Evolutionary conservation across 2,113 vertebrate species (phyloP), one percentile per base, ranked within the genome.

Genomic region (Gila orcuttii): DNA sequence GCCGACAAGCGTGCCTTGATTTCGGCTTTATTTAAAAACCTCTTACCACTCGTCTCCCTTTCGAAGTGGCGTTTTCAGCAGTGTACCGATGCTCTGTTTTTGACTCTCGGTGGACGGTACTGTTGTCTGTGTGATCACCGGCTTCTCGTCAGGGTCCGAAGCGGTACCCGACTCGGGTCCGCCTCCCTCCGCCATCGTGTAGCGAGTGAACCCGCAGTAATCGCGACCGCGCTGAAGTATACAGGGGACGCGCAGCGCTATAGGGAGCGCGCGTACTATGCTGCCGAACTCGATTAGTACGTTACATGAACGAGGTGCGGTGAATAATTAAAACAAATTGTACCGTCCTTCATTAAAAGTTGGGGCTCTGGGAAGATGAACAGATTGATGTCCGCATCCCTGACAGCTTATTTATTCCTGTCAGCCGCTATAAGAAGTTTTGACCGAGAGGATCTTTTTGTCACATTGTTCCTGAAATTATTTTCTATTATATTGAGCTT

Each of bases 121-220:
- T 57, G 93, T 92, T 88, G 90, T 92, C 86, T 96, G 93, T 36
- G 89, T 90, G 31, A 93, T 89, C 60, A 93, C 95, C 90, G 95
- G 94, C 90, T 96, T 94, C 87, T 92, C 91, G 88, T 94, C 94
- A 28, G 94, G 93, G 90, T 95, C 95, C 36, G 94, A 93, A 88
- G 94, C 93, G 91, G 92, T 93, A 52, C 94, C 94, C 93, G 95
- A 91, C 86, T 96, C 95, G 91, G 95, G 93, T 95, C 95, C 95
- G 92, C 95, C 95, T 95, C 95, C 95, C 91, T 96, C 95, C 90
- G 95, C 95, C 95, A 96, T 96, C 94, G 92, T 93, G 92, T 90
- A 93, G 91, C 78, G 90, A 94, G 82, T 95, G 90, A 91, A 89
- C 91, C 88, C 74, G 89, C 86, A 92, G 91, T 92, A 89, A 84